Percentiles rank a stretch among this genome's conserved stretches.
phyloP scores from a whole-genome alignment of 30 jellyfish, hydroid and myxozoan species.

The Hydractinia symbiolongicarpus region DNA sequence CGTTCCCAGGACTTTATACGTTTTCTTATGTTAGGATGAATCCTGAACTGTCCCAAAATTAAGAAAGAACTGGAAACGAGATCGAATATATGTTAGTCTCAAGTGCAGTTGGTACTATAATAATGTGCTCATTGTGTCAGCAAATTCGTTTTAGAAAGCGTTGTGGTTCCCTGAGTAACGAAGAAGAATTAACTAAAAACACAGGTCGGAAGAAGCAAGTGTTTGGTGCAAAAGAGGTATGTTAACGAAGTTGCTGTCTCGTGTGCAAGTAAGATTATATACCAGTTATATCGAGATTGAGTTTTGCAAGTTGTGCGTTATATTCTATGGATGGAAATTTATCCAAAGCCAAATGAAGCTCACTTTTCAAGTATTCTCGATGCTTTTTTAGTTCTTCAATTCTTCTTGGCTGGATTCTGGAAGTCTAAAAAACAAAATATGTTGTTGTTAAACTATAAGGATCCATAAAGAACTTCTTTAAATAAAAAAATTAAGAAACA shows the following conservation, averaged over 20 bases:
- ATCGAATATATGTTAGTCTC: too few relatives aligned
- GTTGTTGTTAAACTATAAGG: neutral
- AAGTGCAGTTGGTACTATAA: too few relatives aligned
- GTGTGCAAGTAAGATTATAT: conserved; percentile 17
- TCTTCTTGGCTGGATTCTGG: conserved; percentile 9
- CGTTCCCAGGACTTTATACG: too few relatives aligned
- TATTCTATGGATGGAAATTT: conserved; percentile 3
- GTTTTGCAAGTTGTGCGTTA: neutral
- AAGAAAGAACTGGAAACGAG: too few relatives aligned
- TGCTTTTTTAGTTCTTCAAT: conserved; percentile 13
- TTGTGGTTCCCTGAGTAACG: too few relatives aligned
- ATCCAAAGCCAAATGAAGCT: conserved; percentile 26
- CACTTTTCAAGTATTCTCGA: conserved; percentile 24
- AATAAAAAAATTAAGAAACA: neutral
- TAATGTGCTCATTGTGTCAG: too few relatives aligned
- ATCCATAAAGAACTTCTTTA: neutral
- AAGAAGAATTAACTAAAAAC: too few relatives aligned
- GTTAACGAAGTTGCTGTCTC: neutral
- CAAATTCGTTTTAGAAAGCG: too few relatives aligned
- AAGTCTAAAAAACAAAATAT: neutral
- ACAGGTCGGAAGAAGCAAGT: neutral
- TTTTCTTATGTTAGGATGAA: too few relatives aligned
- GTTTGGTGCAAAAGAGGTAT: neutral
- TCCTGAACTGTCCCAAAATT: too few relatives aligned
- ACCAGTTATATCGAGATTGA: conserved; percentile 2